Evolutionary conservation across 2,113 vertebrate genomes (phyloP).

Genomic region (Gymnarchus niloticus): DNA sequence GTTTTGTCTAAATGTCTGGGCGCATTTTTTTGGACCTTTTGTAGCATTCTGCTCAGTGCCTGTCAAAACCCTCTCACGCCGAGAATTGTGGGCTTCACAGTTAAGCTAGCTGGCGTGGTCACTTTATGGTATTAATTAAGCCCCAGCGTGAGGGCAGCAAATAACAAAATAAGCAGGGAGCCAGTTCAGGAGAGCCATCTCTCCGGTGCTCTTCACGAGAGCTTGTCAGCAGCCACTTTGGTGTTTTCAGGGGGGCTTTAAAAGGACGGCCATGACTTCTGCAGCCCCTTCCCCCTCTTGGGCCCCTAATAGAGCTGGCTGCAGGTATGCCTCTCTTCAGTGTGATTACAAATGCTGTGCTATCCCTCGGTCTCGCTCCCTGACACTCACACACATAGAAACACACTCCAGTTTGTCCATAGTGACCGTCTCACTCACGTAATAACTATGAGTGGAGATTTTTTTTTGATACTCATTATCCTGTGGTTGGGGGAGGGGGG

Average conservation of each 20-base stretch:
- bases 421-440: background rate
- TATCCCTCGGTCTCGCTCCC: background rate
- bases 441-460: background rate
- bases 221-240: background rate
- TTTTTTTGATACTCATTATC: background rate
- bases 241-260: slow-evolving; percentile 17
- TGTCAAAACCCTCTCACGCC: background rate
- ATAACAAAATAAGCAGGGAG: slow-evolving; percentile 3
- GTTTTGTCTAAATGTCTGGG: background rate
- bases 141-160: slow-evolving; percentile 1
- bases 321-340: slow-evolving; percentile 18
- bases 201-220: background rate
- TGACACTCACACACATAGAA: background rate
- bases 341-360: slow-evolving; percentile 6
- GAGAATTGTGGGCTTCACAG: background rate
- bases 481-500: background rate
- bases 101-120: slow-evolving; percentile 5
- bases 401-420: background rate
- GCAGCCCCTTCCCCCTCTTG: background rate
- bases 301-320: slow-evolving; percentile 27
- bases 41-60: background rate
- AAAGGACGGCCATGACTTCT: background rate
- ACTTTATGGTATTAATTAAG: slow-evolving; percentile 24
- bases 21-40: background rate
- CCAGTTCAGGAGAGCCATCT: background rate